Percentiles rank a stretch among this genome's conserved stretches.
These are phyloP conservation scores for Periparus ater DNA, from an alignment of 2,797 vertebrate species.

Conservation along the genomic window DNA sequence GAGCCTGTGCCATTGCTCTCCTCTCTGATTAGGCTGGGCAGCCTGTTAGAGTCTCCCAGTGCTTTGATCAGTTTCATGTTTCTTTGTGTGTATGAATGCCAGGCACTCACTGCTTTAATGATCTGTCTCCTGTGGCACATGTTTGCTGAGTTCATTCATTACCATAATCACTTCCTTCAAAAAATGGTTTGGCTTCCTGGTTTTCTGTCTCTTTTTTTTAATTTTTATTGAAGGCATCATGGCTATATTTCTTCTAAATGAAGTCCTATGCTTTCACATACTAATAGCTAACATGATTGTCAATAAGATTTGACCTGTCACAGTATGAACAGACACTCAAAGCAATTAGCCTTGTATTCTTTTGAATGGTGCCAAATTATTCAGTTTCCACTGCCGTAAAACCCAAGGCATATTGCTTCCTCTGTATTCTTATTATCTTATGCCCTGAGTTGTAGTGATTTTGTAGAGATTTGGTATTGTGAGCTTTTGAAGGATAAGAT, in stretches of 20 bases:
- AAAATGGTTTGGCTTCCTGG: slow-evolving; percentile 3
- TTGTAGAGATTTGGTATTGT: neutral
- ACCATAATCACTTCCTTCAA: slow-evolving; percentile 19
- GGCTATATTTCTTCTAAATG: neutral
- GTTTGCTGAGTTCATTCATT: slow-evolving; percentile 5
- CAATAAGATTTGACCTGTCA: neutral
- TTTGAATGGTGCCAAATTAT: neutral
- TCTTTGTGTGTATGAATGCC: neutral
- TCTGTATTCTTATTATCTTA: neutral
- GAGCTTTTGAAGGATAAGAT: neutral
- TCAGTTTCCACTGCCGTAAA: neutral
- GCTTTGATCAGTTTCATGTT: neutral
- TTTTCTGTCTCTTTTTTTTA: neutral
- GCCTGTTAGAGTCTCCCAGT: neutral
- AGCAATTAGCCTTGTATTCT: neutral
- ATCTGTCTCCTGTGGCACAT: neutral
- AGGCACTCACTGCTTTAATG: neutral
- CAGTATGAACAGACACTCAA: neutral
- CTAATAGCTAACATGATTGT: neutral
- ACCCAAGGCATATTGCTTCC: neutral
- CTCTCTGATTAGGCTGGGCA: neutral
- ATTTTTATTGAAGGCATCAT: neutral
- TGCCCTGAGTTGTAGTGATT: neutral
- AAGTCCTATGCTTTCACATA: neutral
- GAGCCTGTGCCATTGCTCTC: neutral